These are phyloP conservation scores for Alsophila aescularia DNA, from an alignment of 2,888 invertebrate genomes.

Conservation along the genomic window DNA sequence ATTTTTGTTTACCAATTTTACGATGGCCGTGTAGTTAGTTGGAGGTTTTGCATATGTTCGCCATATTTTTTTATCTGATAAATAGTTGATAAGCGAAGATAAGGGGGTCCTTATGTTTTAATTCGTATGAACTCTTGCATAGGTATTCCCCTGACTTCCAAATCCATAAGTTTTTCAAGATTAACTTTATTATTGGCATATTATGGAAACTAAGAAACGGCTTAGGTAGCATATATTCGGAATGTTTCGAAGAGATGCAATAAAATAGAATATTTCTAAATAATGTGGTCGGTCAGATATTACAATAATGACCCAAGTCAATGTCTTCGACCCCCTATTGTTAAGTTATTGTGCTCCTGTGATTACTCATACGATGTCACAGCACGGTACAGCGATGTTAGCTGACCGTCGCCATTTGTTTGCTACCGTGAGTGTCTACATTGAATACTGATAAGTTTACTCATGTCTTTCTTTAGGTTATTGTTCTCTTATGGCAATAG, in stretches of 20 bases:
- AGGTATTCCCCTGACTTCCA: too few relatives aligned
- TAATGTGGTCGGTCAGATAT: not conserved
- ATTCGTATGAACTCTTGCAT: not conserved
- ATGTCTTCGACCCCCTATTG: constrained; percentile 50
- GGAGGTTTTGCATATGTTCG: not conserved
- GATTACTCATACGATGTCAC: constrained; percentile 68
- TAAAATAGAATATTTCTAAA: not conserved
- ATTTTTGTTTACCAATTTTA: not conserved
- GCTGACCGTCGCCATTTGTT: constrained; percentile 41
- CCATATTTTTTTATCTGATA: not conserved
- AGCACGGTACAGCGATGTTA: constrained; percentile 54
- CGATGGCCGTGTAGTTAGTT: not conserved
- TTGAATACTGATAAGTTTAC: constrained; percentile 72
- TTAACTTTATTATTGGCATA: too few relatives aligned
- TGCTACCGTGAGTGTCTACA: constrained; percentile 58
- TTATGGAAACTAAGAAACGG: too few relatives aligned
- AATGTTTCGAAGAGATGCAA: not conserved
- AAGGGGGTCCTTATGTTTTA: not conserved
- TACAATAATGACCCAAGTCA: constrained; percentile 40
- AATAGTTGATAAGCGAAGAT: not conserved
- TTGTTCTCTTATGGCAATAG: constrained; percentile 51
- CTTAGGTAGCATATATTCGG: too few relatives aligned
- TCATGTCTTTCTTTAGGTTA: constrained; percentile 49
- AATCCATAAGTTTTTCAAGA: too few relatives aligned
- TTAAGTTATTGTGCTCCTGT: constrained; percentile 49